A percentile compares a stretch with the other conserved stretches of the same genome.
phyloP scores from a whole-genome alignment of 2,888 invertebrate genomes.

The Colostygia pectinataria region DNA sequence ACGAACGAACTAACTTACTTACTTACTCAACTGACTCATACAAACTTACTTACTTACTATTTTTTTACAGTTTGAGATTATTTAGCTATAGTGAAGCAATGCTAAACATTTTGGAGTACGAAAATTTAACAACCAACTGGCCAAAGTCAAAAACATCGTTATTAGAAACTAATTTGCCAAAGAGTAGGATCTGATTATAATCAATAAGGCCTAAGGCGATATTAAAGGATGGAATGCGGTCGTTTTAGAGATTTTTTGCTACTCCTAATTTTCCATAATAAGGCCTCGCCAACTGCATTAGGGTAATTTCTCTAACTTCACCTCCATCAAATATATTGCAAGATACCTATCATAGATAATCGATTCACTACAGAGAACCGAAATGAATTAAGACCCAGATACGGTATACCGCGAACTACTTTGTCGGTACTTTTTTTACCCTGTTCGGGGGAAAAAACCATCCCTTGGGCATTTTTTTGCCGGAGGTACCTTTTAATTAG shows the following conservation, averaged over 20 bases:
- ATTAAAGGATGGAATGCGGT: slow-evolving; percentile 6
- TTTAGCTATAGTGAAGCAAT: too few species aligned
- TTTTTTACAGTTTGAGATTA: too few species aligned
- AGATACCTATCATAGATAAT: slow-evolving; percentile 43
- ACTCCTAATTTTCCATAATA: slow-evolving; percentile 7
- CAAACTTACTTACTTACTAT: too few species aligned
- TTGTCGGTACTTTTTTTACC: slow-evolving; percentile 75
- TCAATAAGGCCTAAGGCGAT: slow-evolving; percentile 6
- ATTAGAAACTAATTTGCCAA: slow-evolving; percentile 11
- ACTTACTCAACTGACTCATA: too few species aligned
- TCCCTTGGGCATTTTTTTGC: slow-evolving; percentile 70
- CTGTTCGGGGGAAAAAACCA: slow-evolving; percentile 52
- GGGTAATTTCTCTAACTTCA: slow-evolving; percentile 5
- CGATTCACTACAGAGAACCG: slow-evolving; percentile 56
- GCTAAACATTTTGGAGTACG: too few species aligned
- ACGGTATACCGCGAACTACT: slow-evolving; percentile 51
- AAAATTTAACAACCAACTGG: not conserved
- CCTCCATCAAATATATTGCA: slow-evolving; percentile 35
- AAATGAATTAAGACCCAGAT: slow-evolving; percentile 59
- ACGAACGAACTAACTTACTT: too few species aligned
- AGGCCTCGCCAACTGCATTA: slow-evolving; percentile 5
- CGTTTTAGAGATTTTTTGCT: slow-evolving; percentile 4
- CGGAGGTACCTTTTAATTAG: slow-evolving; percentile 74
- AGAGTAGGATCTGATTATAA: slow-evolving; percentile 5
- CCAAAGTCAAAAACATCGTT: not conserved